Evolutionary conservation across 2,888 invertebrate genomes (phyloP), one percentile per base, ranked within the genome.

Genomic region (Pollenia labialis): DNA sequence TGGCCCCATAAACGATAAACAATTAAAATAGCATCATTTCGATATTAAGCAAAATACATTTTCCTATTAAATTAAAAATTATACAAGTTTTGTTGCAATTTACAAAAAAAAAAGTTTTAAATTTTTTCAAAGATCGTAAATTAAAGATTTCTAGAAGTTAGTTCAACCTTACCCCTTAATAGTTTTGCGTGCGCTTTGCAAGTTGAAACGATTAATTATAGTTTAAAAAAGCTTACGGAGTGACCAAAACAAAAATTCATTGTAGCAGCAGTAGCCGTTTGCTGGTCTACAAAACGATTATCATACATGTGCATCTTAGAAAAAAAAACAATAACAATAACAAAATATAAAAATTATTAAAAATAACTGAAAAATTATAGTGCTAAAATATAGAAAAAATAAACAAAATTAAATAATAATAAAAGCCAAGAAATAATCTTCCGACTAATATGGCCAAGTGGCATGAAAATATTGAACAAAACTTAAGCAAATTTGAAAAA

Each of bases 101-200:
- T 32, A 6, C 32, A 32, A 32, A 32, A 32, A 32, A 23, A 32
- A 32, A 32, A 32, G 32, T 32, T 32, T 32, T 32, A 32, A 1
- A 62, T 16, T n/a, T 9, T 18, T 11, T n/a, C 7, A 12, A 12
- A 42, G 46, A 46, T 68, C 23, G 1, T 12, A 46, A 8, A 10
- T 23, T 16, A 10, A n/a, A 54, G 8, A 8, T 18, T 12, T 46
- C 4, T 32, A 48, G 8, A 40, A 44, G 12, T 10, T 18, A 48
- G 60, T 14, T 7, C 44, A 32, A 11, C 0, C 40, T 52, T 54
- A 46, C 46, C 76, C 69, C 66, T 74, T 84, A 84, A 74, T 60
- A 74, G 87, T 76, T 82, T 91, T 91, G 91, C 91, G 90, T 91
- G 91, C 88, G 87, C 60, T 72, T 71, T 18, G 68, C 80, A 75